Base-by-base conservation (phyloP, 2,113 vertebrate genomes). In the Fulmarus glacialis region DNA sequence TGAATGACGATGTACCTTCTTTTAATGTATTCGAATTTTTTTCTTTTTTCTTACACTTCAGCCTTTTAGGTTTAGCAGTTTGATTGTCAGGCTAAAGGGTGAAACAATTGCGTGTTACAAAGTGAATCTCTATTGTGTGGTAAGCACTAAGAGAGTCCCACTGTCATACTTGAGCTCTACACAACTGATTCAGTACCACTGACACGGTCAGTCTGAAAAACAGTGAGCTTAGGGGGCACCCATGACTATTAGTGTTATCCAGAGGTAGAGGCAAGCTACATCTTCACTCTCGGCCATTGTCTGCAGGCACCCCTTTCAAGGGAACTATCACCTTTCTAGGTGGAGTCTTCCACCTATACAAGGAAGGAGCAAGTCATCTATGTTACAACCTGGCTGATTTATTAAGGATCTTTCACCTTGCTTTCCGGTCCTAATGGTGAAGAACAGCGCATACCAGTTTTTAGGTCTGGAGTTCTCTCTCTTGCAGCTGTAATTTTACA, bases 381-480 rank as follows among this genome's bases (percentile, higher is more conserved):
- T 70, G 23, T 52, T 72, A 95, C 43, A 94, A 63, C n/a, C 58
- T 53, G 53, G 36, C 70, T 95, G 36, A 84, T 83, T 80, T 22
- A 77, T 72, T 68, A 78, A 96, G 97, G 72, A 48, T 87, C 47
- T 62, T 96, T 98, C 97, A 97, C 98, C 95, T 98, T 97, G 92
- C 89, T 96, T 81, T 82, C 89, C 43, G 40, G 82, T 96, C 94
- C 94, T 91, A 91, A 56, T 1, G 89, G 62, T 77, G 93, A 82
- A 80, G 93, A 63, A 90, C 36, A 89, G 70, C 40, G 4, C 47
- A 70, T 66, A 87, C 27, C 52, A 40, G 58, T 36, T 85, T 94
- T 66, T 83, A 80, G 48, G 78, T 88, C 62, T 50, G 89, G 95
- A 94, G 88, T 96, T 97, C 95, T 97, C 96, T 98, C 95, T 96